These are phyloP conservation scores for Merops nubicus DNA, from an alignment of 2,113 vertebrate genomes.

Conservation along the genomic window DNA sequence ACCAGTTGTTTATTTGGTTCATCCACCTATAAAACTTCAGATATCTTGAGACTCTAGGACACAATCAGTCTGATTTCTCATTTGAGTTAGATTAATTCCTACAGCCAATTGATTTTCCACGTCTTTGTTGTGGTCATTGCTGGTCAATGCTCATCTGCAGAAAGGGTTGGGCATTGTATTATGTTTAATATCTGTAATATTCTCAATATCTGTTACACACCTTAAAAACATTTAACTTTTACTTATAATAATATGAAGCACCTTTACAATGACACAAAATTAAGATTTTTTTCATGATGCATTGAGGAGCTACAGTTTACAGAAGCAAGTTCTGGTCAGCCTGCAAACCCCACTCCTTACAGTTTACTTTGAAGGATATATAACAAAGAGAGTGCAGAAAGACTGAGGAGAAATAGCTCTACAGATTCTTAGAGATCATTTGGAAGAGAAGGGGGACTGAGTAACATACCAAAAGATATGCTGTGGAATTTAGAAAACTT, in stretches of 20 bases:
- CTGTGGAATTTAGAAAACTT: background rate
- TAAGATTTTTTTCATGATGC: background rate
- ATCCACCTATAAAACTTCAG: background rate
- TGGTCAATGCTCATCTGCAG: background rate
- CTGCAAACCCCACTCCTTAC: background rate
- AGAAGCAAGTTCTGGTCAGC: background rate
- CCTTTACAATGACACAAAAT: background rate
- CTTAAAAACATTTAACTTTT: background rate
- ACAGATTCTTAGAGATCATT: background rate
- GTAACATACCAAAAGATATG: background rate
- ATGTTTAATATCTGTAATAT: background rate
- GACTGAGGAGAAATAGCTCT: background rate
- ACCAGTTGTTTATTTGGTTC: background rate
- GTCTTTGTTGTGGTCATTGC: background rate
- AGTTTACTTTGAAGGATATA: background rate
- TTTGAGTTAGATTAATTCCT: background rate
- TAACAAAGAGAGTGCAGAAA: background rate
- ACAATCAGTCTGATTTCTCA: background rate
- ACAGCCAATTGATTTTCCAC: background rate
- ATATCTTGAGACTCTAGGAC: background rate
- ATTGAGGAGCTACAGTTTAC: background rate
- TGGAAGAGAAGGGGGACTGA: background rate
- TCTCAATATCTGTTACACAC: background rate
- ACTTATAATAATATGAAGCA: background rate
- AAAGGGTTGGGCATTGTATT: background rate